A percentile compares a stretch with the other conserved stretches of the same genome.
Conservation (phyloP, 2,888 invertebrate species). For the Anarsia innoxiella region DNA sequence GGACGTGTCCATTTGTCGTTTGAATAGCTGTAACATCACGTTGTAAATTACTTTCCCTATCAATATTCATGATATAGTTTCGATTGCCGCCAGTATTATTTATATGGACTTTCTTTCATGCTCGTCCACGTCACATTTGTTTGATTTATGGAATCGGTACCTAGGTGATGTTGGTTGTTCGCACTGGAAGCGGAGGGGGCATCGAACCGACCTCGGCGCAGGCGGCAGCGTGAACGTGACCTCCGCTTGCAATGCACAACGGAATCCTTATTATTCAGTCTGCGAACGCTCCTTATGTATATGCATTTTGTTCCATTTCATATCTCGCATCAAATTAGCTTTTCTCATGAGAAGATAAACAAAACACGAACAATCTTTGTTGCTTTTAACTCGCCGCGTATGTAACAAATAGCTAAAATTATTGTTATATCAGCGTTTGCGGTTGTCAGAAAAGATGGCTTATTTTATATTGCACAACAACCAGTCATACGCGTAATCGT, state of each 20-base stretch:
- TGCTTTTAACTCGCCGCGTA: not conserved
- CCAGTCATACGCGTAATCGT: conserved; percentile 25
- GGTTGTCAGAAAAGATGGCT: conserved; percentile 29
- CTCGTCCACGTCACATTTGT: conserved; percentile 16
- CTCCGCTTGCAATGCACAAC: conserved; percentile 46
- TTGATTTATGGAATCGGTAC: conserved; percentile 19
- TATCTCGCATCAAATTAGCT: conserved; percentile 31
- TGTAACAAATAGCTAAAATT: not conserved
- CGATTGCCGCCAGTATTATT: conserved; percentile 34
- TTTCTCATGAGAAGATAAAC: conserved; percentile 15
- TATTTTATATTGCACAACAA: conserved; percentile 29
- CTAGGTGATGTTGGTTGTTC: conserved; percentile 5
- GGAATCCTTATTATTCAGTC: conserved; percentile 51
- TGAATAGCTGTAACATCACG: conserved; percentile 21
- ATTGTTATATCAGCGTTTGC: conserved; percentile 20
- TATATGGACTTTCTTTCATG: conserved; percentile 24
- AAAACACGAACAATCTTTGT: conserved; percentile 2
- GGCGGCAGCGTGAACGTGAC: conserved; percentile 49
- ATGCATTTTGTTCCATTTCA: conserved; percentile 36
- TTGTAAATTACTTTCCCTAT: conserved; percentile 37
- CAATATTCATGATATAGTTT: conserved; percentile 49
- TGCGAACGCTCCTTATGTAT: conserved; percentile 33
- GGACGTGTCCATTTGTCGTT: conserved; percentile 21
- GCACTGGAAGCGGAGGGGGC: conserved; percentile 25
- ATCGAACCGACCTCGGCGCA: conserved; percentile 43